Base-by-base conservation (phyloP, 2,113 vertebrate species). In the Ameiurus melas region DNA sequence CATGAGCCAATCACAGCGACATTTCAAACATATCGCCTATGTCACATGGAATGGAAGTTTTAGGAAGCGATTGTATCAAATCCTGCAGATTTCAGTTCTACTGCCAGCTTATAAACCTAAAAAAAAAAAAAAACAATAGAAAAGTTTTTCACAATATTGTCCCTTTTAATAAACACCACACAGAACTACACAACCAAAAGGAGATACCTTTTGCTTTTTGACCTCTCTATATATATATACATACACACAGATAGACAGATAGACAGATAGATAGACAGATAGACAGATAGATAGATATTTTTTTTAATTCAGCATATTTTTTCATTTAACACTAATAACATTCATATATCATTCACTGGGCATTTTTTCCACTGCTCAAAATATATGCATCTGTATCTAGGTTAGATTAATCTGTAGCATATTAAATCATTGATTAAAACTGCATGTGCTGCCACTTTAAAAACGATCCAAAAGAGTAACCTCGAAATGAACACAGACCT, bases 311-410 rank as follows among this genome's bases (percentile, higher is more conserved):
- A 81, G 5, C n/a, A 5, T n/a, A n/a, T n/a, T n/a, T n/a, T n/a
- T n/a, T n/a, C n/a, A n/a, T n/a, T 58, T 58, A 81, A 58, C 36
- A 20, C 20, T 36, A 10, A 22, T 25, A 60, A 13, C 19, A 39
- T 36, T 60, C 19, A 60, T 82, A 36, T 25, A 36, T 5, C 19
- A 4, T 58, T 36, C 8, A 57, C 36, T 22, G 20, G 14, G 8
- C 14, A 20, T 55, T 79, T 47, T 79, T 53, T 6, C 3, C 19
- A 70, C 70, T 71, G 30, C 71, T 84, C 57, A 89, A 51, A 83
- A 87, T 57, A 39, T 47, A 83, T 39, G 58, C 75, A 84, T 87
- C 70, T 79, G 79, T 84, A 90, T 84, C 70, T 90, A 81, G 79
- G 86, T 86, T 80, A 86, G 8, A 80, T 88, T 33, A 51, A 88